Evolutionary conservation across 2,797 vertebrate genomes (phyloP).

Genomic region (Setipinna tenuifilis): DNA sequence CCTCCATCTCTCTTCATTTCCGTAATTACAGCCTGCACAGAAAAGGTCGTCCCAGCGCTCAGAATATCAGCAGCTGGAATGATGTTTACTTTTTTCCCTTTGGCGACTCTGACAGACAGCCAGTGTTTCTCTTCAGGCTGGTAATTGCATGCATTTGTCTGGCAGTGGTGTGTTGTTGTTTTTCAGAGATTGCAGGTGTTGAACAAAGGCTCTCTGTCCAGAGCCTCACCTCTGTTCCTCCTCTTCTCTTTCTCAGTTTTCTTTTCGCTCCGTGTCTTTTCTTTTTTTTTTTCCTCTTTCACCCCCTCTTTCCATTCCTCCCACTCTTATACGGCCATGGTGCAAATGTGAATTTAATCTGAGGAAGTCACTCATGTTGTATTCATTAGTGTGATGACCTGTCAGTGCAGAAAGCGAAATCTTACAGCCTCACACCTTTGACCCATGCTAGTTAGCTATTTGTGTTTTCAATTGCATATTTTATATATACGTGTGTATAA

Average conservation of each 20-base stretch:
- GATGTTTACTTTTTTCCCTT: slow-evolving; percentile 55
- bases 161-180: slow-evolving; percentile 35
- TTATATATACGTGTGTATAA: background rate
- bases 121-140: slow-evolving; percentile 63
- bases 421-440: background rate
- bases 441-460: background rate
- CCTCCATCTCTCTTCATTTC: slow-evolving; percentile 75
- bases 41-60: slow-evolving; percentile 64
- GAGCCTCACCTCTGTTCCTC: slow-evolving; percentile 49
- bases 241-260: slow-evolving; percentile 9
- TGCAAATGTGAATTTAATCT: slow-evolving; percentile 37
- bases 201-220: slow-evolving; percentile 58
- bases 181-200: slow-evolving; percentile 45
- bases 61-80: slow-evolving; percentile 53
- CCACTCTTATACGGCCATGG: slow-evolving; percentile 36
- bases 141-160: slow-evolving; percentile 77
- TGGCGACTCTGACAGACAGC: slow-evolving; percentile 55
- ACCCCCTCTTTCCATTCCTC: background rate
- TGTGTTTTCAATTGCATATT: background rate
- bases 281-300: background rate
- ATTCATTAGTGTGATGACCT: slow-evolving; percentile 33
- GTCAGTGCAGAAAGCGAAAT: background rate
- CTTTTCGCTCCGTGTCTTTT: background rate
- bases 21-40: slow-evolving; percentile 66
- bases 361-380: slow-evolving; percentile 15